These are phyloP conservation scores for Ectropis crepuscularia DNA, from an alignment of 2,888 invertebrate genomes.

Conservation along the genomic window DNA sequence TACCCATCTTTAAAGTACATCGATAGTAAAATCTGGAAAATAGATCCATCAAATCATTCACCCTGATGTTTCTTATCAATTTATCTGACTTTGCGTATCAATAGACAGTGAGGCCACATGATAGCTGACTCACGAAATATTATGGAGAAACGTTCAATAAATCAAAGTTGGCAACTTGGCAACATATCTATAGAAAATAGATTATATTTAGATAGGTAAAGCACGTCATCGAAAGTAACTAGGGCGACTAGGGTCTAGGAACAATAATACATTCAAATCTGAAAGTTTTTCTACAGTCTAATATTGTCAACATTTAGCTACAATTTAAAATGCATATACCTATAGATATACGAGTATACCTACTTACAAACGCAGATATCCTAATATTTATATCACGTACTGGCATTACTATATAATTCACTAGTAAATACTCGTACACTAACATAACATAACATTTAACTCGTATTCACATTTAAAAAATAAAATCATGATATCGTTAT, in stretches of 20 bases:
- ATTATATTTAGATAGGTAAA: not conserved
- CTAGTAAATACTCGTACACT: too few species aligned
- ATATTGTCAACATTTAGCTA: too few species aligned
- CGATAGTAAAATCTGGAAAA: conserved; percentile 5
- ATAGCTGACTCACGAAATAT: conserved; percentile 13
- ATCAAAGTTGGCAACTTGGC: conserved; percentile 20
- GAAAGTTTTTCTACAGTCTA: too few species aligned
- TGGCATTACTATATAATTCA: too few species aligned
- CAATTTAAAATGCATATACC: too few species aligned
- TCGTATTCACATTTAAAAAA: too few species aligned
- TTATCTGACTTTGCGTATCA: conserved; percentile 22
- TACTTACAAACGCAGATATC: too few species aligned
- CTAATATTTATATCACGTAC: too few species aligned
- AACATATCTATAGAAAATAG: not conserved
- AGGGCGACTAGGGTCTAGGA: not conserved
- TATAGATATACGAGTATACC: too few species aligned
- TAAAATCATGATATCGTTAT: too few species aligned
- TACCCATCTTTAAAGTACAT: not conserved
- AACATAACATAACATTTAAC: too few species aligned
- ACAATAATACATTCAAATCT: too few species aligned
- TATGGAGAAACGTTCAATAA: conserved; percentile 15
- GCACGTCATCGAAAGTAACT: not conserved
- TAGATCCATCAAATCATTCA: conserved; percentile 13
- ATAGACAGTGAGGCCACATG: conserved; percentile 4
- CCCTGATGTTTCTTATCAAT: conserved; percentile 20